Evolutionary conservation across 2,888 invertebrate genomes (phyloP).

Genomic region (Plebejus anna): DNA sequence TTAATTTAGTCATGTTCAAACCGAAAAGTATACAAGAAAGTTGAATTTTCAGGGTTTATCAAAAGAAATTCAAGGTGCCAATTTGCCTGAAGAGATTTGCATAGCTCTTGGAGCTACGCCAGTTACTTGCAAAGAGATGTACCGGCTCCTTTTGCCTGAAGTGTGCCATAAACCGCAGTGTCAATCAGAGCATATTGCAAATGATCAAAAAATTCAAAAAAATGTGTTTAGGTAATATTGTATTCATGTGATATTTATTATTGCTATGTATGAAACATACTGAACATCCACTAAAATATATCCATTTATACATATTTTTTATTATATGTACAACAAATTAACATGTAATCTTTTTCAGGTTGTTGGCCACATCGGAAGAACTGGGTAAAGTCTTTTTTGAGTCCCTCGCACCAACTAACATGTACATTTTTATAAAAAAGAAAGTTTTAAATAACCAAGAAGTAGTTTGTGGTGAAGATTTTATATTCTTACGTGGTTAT

Average conservation of each 20-base stretch:
- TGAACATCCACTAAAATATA: not conserved
- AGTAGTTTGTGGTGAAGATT: conserved; percentile 56
- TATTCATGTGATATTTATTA: conserved; percentile 55
- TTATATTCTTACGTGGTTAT: conserved; percentile 56
- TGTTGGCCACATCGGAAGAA: conserved; percentile 67
- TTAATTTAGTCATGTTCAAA: no score
- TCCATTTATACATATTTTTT: not conserved
- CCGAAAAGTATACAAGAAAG: no score
- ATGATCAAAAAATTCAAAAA: conserved; percentile 64
- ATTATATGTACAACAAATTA: not conserved
- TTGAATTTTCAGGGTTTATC: conserved; percentile 56
- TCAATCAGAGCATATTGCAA: conserved; percentile 60
- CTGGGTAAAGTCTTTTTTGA: conserved; percentile 63
- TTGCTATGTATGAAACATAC: not conserved
- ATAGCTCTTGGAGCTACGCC: conserved; percentile 65
- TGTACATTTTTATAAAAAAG: conserved; percentile 73
- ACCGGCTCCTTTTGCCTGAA: conserved; percentile 60
- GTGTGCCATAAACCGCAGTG: conserved; percentile 67
- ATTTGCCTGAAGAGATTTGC: conserved; percentile 67
- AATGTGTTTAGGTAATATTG: conserved; percentile 63
- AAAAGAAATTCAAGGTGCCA: conserved; percentile 61
- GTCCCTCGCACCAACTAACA: conserved; percentile 66
- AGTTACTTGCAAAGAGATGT: conserved; percentile 66
- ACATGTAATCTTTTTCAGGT: conserved; percentile 52
- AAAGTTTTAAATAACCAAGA: conserved; percentile 45